Evolutionary conservation across 2,113 vertebrate genomes (phyloP).

Genomic region (Limanda limanda): DNA sequence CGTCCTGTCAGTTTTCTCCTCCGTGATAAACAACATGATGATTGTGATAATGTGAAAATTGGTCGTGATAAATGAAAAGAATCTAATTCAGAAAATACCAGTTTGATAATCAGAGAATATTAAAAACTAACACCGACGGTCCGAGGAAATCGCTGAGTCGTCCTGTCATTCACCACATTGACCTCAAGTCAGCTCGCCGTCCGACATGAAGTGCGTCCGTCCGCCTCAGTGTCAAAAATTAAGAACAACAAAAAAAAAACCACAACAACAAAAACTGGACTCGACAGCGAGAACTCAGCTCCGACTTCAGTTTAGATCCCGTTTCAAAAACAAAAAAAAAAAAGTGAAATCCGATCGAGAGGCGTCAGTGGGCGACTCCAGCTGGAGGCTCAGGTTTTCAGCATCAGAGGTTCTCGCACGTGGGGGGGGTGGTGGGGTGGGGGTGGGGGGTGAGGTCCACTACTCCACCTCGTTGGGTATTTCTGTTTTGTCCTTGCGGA

Average conservation of each 20-base stretch:
- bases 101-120: not conserved
- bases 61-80: conserved; percentile 8
- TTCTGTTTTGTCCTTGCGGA: conserved; percentile 79
- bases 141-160: not conserved
- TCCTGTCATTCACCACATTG: not conserved
- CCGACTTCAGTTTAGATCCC: conserved; percentile 31
- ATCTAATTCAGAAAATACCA: not conserved
- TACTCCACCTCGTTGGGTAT: conserved; percentile 79
- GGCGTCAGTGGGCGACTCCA: not conserved
- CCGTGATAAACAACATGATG: no score
- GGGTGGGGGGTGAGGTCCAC: not conserved
- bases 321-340: conserved; percentile 21
- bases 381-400: conserved; percentile 69
- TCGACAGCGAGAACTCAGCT: conserved; percentile 19
- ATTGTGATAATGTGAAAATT: not conserved
- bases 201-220: not conserved
- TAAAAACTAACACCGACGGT: not conserved
- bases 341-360: conserved; percentile 8
- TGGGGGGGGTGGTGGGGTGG: not conserved
- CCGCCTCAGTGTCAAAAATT: not conserved
- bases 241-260: not conserved
- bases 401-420: conserved; percentile 50
- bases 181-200: conserved; percentile 18
- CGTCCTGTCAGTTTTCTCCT: no score
- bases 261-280: conserved; percentile 5